A percentile compares a stretch with the other conserved stretches of the same genome.
Conservation (phyloP, 1,140 invertebrate genomes). For the Sycophaga agraensis region DNA sequence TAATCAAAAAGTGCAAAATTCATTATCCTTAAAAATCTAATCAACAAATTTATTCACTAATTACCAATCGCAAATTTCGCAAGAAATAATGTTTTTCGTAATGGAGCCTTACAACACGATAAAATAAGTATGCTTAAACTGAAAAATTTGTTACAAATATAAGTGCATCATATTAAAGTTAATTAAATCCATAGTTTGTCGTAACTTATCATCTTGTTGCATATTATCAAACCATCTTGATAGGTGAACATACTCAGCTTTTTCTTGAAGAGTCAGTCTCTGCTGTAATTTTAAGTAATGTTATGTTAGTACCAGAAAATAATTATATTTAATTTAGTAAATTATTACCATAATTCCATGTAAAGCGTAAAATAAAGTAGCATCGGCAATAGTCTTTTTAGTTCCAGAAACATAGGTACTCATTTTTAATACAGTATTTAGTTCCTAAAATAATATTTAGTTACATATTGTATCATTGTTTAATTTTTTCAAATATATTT, state of each 20-base stretch:
- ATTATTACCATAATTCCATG: slow-evolving; percentile 59
- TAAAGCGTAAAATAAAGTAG: slow-evolving; percentile 62
- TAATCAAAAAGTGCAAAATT: no score
- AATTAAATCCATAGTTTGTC: slow-evolving; percentile 60
- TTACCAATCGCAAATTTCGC: slow-evolving; percentile 14
- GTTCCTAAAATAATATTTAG: slow-evolving; percentile 48
- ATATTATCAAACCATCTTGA: slow-evolving; percentile 70
- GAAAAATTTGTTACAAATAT: slow-evolving; percentile 42
- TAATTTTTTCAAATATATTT: background rate
- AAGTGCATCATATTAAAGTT: slow-evolving; percentile 58
- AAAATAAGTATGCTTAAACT: background rate
- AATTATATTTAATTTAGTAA: slow-evolving; percentile 8
- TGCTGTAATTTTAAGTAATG: slow-evolving; percentile 43
- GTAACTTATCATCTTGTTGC: slow-evolving; percentile 62
- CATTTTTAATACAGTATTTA: slow-evolving; percentile 56
- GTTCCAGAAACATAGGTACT: slow-evolving; percentile 63
- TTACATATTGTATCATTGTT: background rate
- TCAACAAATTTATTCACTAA: slow-evolving; percentile 26
- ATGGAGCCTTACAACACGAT: slow-evolving; percentile 4
- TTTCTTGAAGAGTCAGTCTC: slow-evolving; percentile 60
- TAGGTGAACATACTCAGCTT: slow-evolving; percentile 64
- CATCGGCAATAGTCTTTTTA: slow-evolving; percentile 62
- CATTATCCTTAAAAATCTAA: slow-evolving; percentile 19
- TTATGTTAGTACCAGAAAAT: slow-evolving; percentile 38
- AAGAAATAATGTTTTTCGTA: background rate